phyloP scores from a whole-genome alignment of 2,113 vertebrate genomes.

The Gopherus flavomarginatus region DNA sequence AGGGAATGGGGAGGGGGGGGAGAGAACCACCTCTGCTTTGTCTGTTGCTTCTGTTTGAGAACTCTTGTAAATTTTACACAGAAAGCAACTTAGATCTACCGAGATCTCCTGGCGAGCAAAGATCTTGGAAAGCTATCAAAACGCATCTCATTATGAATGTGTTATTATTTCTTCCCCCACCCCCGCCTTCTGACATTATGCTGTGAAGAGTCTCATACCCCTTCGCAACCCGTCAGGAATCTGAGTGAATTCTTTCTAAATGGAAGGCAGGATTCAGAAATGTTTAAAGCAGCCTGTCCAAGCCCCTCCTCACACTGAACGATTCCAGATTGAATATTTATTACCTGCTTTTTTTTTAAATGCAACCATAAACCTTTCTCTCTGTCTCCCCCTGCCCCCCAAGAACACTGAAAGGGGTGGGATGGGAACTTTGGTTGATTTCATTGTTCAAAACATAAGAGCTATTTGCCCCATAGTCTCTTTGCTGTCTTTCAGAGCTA shows the following conservation, averaged over 20 bases:
- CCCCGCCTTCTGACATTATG: constrained; percentile 46
- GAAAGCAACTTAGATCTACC: constrained; percentile 69
- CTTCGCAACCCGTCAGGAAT: constrained; percentile 68
- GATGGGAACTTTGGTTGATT: constrained; percentile 76
- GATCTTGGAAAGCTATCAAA: constrained; percentile 45
- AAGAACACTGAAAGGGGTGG: constrained; percentile 62
- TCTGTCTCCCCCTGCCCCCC: background rate
- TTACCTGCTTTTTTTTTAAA: constrained; percentile 25
- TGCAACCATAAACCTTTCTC: constrained; percentile 36
- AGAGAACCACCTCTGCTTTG: constrained; percentile 52
- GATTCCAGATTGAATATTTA: constrained; percentile 27
- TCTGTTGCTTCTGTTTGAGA: constrained; percentile 76
- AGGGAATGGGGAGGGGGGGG: background rate
- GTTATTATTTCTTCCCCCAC: constrained; percentile 57
- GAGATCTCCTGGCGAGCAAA: constrained; percentile 19
- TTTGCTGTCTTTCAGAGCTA: constrained; percentile 75
- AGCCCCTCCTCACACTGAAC: constrained; percentile 2
- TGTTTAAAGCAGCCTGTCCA: constrained; percentile 58
- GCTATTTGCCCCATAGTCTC: constrained; percentile 82
- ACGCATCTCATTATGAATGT: constrained; percentile 28
- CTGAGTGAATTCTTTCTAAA: constrained; percentile 53
- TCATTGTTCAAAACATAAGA: constrained; percentile 80
- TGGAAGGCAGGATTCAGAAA: constrained; percentile 43
- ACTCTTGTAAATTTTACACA: constrained; percentile 77
- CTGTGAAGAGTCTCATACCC: constrained; percentile 64